Evolutionary conservation across 2,113 vertebrate genomes (phyloP), one percentile per base, ranked within the genome.

Genomic region (Myrmecobius fasciatus): DNA sequence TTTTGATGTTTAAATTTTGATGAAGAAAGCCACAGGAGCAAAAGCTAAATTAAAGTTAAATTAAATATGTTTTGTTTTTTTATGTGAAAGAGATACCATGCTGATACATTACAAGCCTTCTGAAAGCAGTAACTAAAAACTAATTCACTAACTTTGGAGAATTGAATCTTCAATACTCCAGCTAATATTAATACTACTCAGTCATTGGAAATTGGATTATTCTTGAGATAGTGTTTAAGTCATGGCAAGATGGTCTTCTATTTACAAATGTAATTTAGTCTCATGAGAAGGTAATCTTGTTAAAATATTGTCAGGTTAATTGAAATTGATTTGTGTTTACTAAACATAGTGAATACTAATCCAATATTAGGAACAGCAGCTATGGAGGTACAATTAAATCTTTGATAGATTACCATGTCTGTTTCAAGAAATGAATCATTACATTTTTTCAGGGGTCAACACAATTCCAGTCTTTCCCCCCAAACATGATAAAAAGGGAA

Each of bases 281-380:
- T 98, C 97, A 96, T 92, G 97, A 97, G 97, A 95, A 97, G 53
- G 91, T 98, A 98, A 98, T 98, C 95, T 97, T 95, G 97, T 98
- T 98, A 98, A 98, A 98, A 98, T 98, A 98, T 97, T 97, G 97
- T 98, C 96, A 97, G 91, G 96, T 97, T 98, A 98, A 98, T 98
- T 97, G 97, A 97, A 98, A 98, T 98, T 98, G 97, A 98, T 98
- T 98, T 97, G 96, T 49, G 49, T 95, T 94, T 97, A 95, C 96
- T 97, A 98, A 98, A 97, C 75, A 93, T 95, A 94, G 94, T 53
- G 96, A 97, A 97, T 98, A 88, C 95, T 98, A 97, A 98, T 98
- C 90, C 97, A 95, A 95, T 91, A 89, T 93, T 0, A 6, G 92
- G 92, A 67, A 97, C 83, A 90, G 89, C 94, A 94, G 89, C 95